Conservation (phyloP, 2,113 vertebrate genomes). For the Synchiropus splendidus region DNA sequence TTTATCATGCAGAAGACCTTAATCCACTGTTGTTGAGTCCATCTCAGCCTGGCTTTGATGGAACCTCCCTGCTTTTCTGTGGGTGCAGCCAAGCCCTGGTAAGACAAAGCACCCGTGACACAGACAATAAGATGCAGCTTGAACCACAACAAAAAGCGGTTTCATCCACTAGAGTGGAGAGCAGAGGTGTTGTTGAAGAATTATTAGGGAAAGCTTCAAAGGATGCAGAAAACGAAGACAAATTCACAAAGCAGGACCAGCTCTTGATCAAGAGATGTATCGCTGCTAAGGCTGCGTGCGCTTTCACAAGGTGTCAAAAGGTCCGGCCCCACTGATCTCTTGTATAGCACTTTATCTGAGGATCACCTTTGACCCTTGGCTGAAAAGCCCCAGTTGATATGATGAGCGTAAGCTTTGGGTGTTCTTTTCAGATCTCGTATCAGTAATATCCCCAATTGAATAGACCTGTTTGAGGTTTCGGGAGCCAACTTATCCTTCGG, state of each 20-base stretch:
- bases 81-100: slow-evolving; percentile 83
- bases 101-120: slow-evolving; percentile 98
- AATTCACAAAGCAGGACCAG: slow-evolving; percentile 55
- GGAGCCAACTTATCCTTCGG: slow-evolving; percentile 82
- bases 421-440: slow-evolving; percentile 85
- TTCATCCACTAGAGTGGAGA: slow-evolving; percentile 67
- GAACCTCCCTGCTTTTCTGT: slow-evolving; percentile 70
- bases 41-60: slow-evolving; percentile 94
- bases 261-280: slow-evolving; percentile 53
- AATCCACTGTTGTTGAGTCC: slow-evolving; percentile 98
- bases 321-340: slow-evolving; percentile 86
- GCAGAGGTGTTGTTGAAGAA: slow-evolving; percentile 52
- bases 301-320: slow-evolving; percentile 56
- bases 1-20: slow-evolving; percentile 99
- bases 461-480: slow-evolving; percentile 80
- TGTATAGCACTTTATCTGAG: slow-evolving; percentile 94
- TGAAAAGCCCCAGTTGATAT: slow-evolving; percentile 83
- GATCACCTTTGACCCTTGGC: slow-evolving; percentile 86
- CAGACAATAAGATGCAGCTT: slow-evolving; percentile 92
- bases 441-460: slow-evolving; percentile 81
- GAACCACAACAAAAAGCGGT: slow-evolving; percentile 67
- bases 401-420: slow-evolving; percentile 81
- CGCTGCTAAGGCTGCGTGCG: slow-evolving; percentile 46
- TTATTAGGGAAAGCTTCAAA: slow-evolving; percentile 63
- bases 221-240: no score